A percentile compares a stretch with the other conserved stretches of the same genome.
These are phyloP conservation scores for Leucosticte australis DNA, from an alignment of 2,113 vertebrate species.

Conservation along the genomic window DNA sequence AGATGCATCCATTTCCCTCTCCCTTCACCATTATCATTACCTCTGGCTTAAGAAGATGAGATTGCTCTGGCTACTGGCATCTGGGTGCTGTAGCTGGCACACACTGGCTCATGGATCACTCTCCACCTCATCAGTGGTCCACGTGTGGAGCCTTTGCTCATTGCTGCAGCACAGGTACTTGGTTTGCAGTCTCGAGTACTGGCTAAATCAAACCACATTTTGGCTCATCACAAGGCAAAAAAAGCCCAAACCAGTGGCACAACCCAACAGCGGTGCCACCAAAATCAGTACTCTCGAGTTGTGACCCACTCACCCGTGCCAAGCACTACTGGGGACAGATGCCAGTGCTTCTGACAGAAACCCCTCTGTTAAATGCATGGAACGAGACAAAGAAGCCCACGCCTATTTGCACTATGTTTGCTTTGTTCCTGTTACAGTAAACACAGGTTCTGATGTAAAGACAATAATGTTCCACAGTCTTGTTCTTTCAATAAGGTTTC, in stretches of 20 bases:
- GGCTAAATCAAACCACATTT: neutral
- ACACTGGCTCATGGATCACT: neutral
- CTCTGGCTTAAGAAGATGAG: neutral
- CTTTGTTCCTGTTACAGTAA: conserved; percentile 36
- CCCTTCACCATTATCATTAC: neutral
- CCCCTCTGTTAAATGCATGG: neutral
- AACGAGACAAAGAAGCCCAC: neutral
- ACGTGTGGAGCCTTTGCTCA: neutral
- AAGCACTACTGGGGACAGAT: neutral
- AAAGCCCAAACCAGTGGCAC: neutral
- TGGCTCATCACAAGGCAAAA: neutral
- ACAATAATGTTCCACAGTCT: conserved; percentile 31
- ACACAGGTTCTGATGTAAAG: conserved; percentile 14
- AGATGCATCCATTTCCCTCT: neutral
- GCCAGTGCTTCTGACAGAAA: neutral
- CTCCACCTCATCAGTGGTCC: rapidly evolving
- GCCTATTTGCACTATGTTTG: neutral
- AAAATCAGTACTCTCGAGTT: neutral
- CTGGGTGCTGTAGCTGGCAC: neutral
- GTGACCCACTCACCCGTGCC: neutral
- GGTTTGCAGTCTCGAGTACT: rapidly evolving
- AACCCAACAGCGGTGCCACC: neutral
- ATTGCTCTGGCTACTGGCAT: neutral
- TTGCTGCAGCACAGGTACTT: rapidly evolving
- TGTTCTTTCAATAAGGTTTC: conserved; percentile 11